Percentiles rank a stretch among this genome's conserved stretches.
These are phyloP conservation scores for Platysternon megacephalum DNA, from an alignment of 2,113 vertebrate genomes.

Conservation along the genomic window DNA sequence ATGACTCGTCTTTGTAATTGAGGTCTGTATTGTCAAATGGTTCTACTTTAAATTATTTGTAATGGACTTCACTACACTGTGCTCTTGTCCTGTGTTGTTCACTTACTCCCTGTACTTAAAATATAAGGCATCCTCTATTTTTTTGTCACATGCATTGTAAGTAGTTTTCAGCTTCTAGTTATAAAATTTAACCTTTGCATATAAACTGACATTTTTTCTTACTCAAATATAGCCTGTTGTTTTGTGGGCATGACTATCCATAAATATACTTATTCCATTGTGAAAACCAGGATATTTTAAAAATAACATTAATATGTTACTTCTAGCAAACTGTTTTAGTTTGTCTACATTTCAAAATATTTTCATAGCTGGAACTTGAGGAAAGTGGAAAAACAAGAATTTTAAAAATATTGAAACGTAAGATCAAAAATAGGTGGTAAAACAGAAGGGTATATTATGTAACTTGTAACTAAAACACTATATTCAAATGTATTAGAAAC, in stretches of 20 bases:
- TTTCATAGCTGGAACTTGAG: neutral
- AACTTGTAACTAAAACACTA: neutral
- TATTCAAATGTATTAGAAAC: neutral
- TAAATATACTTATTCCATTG: neutral
- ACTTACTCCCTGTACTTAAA: neutral
- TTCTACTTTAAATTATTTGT: neutral
- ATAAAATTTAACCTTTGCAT: neutral
- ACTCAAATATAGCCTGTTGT: neutral
- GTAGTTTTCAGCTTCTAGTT: neutral
- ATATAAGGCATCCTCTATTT: neutral
- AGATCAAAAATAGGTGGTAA: neutral
- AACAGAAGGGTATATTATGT: neutral
- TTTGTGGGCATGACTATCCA: neutral
- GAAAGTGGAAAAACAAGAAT: neutral
- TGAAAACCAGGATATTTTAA: neutral
- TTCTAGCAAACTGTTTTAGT: neutral
- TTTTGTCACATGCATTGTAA: neutral
- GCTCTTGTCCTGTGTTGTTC: neutral
- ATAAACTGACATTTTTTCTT: neutral
- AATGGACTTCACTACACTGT: neutral
- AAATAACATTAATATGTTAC: neutral
- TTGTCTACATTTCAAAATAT: neutral
- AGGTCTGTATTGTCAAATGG: neutral
- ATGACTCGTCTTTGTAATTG: neutral
- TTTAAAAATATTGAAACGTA: neutral